These are phyloP conservation scores for Amblyopsis hoosieri DNA, from an alignment of 2,797 vertebrate genomes.

Conservation along the genomic window DNA sequence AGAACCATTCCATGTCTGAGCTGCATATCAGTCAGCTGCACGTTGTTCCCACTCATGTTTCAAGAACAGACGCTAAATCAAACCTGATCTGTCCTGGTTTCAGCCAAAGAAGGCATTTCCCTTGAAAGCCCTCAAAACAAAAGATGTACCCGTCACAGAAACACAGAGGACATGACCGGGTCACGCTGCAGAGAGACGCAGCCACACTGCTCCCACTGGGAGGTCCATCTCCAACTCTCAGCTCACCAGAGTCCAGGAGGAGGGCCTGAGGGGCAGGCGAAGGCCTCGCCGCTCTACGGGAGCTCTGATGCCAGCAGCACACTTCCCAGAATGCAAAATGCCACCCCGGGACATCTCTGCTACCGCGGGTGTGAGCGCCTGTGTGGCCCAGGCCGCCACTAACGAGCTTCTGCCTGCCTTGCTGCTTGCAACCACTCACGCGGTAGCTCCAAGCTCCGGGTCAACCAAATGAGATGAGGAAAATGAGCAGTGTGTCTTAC, in stretches of 20 bases:
- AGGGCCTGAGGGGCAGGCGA: constrained; percentile 15
- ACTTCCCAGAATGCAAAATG: constrained; percentile 43
- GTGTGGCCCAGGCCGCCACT: no score
- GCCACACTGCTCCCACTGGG: background rate
- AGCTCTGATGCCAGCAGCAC: background rate
- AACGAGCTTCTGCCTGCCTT: no score
- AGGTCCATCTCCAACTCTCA: background rate
- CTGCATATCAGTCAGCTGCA: constrained; percentile 45
- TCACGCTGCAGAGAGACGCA: background rate
- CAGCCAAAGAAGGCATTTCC: no score
- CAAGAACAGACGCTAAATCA: background rate
- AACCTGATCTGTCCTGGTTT: background rate
- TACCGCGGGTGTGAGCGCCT: no score
- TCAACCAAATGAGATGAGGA: no score
- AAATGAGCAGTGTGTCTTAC: no score
- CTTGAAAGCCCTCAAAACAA: no score
- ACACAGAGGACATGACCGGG: background rate
- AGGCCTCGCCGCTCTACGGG: constrained; percentile 29
- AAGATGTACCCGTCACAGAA: background rate
- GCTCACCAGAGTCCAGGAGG: constrained; percentile 67
- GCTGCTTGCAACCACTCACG: no score
- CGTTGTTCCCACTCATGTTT: constrained; percentile 35
- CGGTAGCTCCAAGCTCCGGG: no score
- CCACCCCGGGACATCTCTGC: constrained; percentile 3
- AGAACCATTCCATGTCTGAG: constrained; percentile 20